Percentiles rank a stretch among this genome's conserved stretches.
Conservation (phyloP, 2,113 vertebrate species). For the Nanorana parkeri region DNA sequence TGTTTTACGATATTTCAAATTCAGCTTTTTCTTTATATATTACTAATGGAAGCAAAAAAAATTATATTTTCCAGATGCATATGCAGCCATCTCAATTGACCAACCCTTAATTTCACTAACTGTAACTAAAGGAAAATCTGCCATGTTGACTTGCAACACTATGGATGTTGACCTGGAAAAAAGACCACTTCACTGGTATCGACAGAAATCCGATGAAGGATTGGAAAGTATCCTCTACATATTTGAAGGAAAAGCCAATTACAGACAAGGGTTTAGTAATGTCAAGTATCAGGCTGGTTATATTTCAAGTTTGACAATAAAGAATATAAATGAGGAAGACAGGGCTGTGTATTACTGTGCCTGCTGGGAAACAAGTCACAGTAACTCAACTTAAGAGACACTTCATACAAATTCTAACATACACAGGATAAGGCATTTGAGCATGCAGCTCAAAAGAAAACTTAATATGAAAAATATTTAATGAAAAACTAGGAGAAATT, state of each 20-base stretch:
- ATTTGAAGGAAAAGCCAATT: neutral
- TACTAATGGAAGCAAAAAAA: no score
- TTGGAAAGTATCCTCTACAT: neutral
- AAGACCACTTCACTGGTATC: conserved; percentile 2
- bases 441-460: neutral
- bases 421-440: neutral
- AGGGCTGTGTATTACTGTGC: neutral
- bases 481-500: no score
- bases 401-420: neutral
- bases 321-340: neutral
- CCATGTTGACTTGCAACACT: neutral
- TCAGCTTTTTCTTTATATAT: no score
- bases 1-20: no score
- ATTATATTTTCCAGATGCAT: neutral
- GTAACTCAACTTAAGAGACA: neutral
- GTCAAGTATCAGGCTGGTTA: neutral
- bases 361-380: neutral
- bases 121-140: neutral
- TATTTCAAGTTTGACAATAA: neutral
- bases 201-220: neutral
- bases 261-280: neutral
- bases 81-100: neutral
- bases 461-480: no score
- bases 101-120: neutral
- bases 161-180: neutral